A percentile compares a stretch with the other conserved stretches of the same genome.
These are phyloP conservation scores for Trichoplusia ni DNA, from an alignment of 1,140 invertebrate species.

Conservation along the genomic window DNA sequence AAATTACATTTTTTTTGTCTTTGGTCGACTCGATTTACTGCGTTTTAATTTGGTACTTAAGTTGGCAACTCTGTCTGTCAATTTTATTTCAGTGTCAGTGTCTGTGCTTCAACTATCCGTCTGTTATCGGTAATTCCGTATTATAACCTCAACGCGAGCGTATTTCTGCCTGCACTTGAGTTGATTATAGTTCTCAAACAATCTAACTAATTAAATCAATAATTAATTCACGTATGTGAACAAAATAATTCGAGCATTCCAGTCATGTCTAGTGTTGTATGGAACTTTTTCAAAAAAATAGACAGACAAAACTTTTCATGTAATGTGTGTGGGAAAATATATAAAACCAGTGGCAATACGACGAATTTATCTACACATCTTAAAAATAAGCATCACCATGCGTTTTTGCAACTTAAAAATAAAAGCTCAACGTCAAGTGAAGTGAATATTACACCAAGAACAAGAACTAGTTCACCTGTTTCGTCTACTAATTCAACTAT, in stretches of 20 bases:
- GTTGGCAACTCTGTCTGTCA: constrained; percentile 30
- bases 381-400: constrained; percentile 8
- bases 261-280: constrained; percentile 26
- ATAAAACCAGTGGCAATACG: constrained; percentile 14
- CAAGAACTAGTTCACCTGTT: background rate
- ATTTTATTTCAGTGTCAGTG: constrained; percentile 20
- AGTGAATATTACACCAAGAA: background rate
- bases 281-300: constrained; percentile 26
- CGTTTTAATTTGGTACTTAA: constrained; percentile 31
- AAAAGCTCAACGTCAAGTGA: background rate
- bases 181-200: background rate
- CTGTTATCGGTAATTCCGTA: background rate
- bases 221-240: no score
- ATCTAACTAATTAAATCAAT: background rate
- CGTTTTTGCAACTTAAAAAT: constrained; percentile 1
- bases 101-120: constrained; percentile 22
- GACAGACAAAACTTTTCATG: constrained; percentile 22
- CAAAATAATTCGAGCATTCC: background rate
- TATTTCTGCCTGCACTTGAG: background rate
- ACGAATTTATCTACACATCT: constrained; percentile 6
- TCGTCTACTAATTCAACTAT: background rate
- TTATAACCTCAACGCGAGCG: no score
- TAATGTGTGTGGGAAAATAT: constrained; percentile 19
- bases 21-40: constrained; percentile 28
- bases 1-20: constrained; percentile 29